phyloP scores from a whole-genome alignment of 92 coral and sea anemone genomes.

The Montipora capitata region DNA sequence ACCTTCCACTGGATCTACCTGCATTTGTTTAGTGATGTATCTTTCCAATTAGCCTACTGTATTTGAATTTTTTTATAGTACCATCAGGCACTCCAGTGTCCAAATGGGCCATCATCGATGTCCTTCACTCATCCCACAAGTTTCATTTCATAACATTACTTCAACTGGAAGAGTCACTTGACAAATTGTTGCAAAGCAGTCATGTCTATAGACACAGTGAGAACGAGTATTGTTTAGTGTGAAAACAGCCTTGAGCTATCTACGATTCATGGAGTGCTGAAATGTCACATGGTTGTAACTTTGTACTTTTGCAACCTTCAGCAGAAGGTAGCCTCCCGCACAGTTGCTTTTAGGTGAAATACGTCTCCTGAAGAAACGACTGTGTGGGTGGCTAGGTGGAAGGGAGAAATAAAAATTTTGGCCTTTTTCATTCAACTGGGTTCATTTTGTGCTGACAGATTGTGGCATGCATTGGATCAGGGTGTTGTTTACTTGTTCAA shows the following conservation, averaged over 20 bases:
- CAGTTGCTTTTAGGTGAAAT: no score
- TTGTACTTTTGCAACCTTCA: no score
- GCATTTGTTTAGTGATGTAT: not conserved
- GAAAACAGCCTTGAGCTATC: not conserved
- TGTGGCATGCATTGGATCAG: no score
- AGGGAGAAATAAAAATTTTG: no score
- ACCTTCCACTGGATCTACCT: not conserved
- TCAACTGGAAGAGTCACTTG: conserved; percentile 70
- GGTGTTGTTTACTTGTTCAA: no score
- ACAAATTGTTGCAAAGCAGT: conserved; percentile 75
- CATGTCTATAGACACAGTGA: conserved; percentile 85
- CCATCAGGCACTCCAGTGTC: conserved; percentile 51
- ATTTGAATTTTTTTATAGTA: not conserved
- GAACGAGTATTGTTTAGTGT: conserved; percentile 84
- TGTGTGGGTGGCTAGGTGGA: no score
- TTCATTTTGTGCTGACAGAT: no score
- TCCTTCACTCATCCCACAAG: conserved; percentile 76
- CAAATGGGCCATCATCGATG: conserved; percentile 69
- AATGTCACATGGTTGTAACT: no score
- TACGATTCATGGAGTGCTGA: no score
- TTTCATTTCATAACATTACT: conserved; percentile 64
- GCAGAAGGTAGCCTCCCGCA: no score
- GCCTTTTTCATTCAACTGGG: no score
- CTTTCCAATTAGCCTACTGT: not conserved
- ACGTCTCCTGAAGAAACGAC: no score